Evolutionary conservation across 1,140 invertebrate genomes (phyloP), one percentile per base, ranked within the genome.

Genomic region (Drosophila orena): DNA sequence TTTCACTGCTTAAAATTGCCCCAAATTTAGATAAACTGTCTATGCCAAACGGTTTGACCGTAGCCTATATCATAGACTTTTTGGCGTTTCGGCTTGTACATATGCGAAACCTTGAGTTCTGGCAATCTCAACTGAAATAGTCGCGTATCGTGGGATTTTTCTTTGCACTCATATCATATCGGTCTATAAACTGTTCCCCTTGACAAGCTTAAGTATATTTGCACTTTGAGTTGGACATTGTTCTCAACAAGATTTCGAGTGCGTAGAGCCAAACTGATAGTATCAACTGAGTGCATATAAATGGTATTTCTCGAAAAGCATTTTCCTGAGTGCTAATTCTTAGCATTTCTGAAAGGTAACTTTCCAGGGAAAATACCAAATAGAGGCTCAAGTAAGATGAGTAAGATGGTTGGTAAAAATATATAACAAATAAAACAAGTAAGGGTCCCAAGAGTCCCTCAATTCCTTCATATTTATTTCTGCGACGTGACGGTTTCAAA

Each of bases 11-110:
- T 14, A 34, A 40, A 54, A 70, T 70, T 56, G 66, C 43, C 66
- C 62, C 35, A 70, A 56, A 70, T 70, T 57, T 49, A 70, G 66
- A 70, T 70, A 70, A 70, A 70, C 42, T 70, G 24, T 69, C 50
- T 70, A 11, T 34, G 43, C n/a, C 50, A 68, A 68, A 68, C 34
- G 42, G 12, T 70, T 47, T 34, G 65, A 35, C 64, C 50, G 24
- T 70, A 64, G 27, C 3, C 35, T 49, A 56, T 47, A 54, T 38
- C 49, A 44, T 7, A 15, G 22, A 52, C 42, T 47, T 46, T 44
- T 34, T 10, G 46, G 24, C 6, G 22, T n/a, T 14, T 24, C 1
- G 20, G 5, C 27, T 34, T 49, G 27, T 7, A 11, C n/a, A 2
- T 34, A 42, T 30, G 11, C 8, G 3, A 17, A 46, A 56, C 64